These are phyloP conservation scores for Nemapogon koenigi DNA, from an alignment of 2,888 invertebrate species.

Conservation along the genomic window DNA sequence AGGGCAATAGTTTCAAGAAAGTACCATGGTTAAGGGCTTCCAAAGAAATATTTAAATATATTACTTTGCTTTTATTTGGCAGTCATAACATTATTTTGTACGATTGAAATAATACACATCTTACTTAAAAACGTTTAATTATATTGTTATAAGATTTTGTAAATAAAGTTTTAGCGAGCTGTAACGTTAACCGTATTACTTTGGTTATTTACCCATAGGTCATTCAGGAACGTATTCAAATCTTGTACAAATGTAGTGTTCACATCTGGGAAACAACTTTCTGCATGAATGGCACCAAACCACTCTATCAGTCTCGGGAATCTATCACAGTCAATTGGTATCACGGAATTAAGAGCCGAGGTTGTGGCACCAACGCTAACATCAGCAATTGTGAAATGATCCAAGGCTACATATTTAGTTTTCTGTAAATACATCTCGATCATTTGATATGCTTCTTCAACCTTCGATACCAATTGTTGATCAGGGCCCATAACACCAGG, in stretches of 20 bases:
- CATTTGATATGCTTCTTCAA: conserved; percentile 24
- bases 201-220: conserved; percentile 5
- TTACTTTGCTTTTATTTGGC: too few species aligned
- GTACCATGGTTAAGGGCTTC: too few species aligned
- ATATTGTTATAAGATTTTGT: too few species aligned
- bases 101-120: too few species aligned
- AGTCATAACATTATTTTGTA: too few species aligned
- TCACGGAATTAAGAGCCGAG: conserved; percentile 21
- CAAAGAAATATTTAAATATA: too few species aligned
- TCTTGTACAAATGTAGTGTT: conserved; percentile 23
- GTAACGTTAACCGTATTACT: background rate
- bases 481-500: conserved; percentile 16
- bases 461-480: conserved; percentile 17
- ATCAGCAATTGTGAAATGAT: conserved; percentile 29
- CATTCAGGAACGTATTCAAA: conserved; percentile 12
- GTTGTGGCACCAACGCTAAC: conserved; percentile 24
- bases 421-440: conserved; percentile 28
- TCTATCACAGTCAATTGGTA: conserved; percentile 22
- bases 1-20: too few species aligned
- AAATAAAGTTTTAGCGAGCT: too few species aligned
- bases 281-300: conserved; percentile 21
- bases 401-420: conserved; percentile 22
- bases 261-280: conserved; percentile 25
- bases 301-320: conserved; percentile 23
- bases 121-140: too few species aligned